Evolutionary conservation across 2,797 vertebrate species (phyloP), one percentile per base, ranked within the genome.

Genomic region (Hydrocynus forskahlii): DNA sequence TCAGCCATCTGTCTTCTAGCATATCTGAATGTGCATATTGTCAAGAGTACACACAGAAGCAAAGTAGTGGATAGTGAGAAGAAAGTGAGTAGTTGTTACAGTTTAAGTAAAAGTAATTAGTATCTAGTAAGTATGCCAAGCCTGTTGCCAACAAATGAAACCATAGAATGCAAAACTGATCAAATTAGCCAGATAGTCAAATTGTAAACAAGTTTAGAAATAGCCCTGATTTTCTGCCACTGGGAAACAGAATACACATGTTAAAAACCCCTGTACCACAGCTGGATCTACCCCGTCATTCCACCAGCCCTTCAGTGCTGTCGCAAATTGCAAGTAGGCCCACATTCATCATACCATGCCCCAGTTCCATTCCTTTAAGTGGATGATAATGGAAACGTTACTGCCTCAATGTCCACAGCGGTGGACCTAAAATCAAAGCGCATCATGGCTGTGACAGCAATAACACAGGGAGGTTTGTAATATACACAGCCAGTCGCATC

Each of bases 331-430:
- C 45, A 45, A 35, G 52, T 69, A 43, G 40, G 35, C 29, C n/a
- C 52, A 45, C 69, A 71, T 76, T 76, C n/a, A 29, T 54, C 45
- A 81, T n/a, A 25, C 48, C 21, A 7, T 59, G 57, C 17, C n/a
- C 67, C 67, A 14, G 45, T 38, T 35, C 45, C 43, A 25, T 76
- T 76, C 75, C 76, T 76, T n/a, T 55, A 40, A 81, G 66, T 76
- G 66, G 79, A 38, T 69, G 25, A 2, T 76, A 81, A 52, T 81
- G 43, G 55, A 63, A 76, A 57, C 62, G 45, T 62, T 60, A 76
- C 69, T 70, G 40, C 67, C 74, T 25, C 13, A 13, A 68, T 48
- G 60, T 75, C 12, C 29, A 69, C 29, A 38, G 35, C 14, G 19
- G 40, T 5, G 43, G 68, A 25, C 48, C 21, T 52, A 13, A 57